Evolutionary conservation across 2,888 invertebrate genomes (phyloP).

Genomic region (Euclidia mi): DNA sequence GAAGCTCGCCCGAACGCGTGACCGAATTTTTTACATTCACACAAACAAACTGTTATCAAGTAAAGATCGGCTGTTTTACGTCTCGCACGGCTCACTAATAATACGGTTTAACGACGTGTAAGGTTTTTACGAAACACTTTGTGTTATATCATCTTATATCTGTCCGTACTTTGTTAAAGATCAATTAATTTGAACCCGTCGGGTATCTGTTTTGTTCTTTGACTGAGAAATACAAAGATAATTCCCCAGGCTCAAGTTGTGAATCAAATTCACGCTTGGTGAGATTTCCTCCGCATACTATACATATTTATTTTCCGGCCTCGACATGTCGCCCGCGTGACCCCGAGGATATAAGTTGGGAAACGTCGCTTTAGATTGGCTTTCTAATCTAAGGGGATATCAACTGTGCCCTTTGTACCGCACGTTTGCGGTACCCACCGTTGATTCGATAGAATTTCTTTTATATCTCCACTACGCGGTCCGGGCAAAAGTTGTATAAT

Average conservation of each 20-base stretch:
- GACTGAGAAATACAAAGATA: constrained; percentile 24
- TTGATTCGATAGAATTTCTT: constrained; percentile 56
- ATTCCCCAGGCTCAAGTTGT: constrained; percentile 18
- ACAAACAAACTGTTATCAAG: constrained; percentile 55
- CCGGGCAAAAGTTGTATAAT: no score
- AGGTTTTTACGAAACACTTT: constrained; percentile 52
- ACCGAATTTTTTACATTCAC: constrained; percentile 51
- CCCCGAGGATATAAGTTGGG: constrained; percentile 56
- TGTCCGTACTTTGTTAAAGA: constrained; percentile 47
- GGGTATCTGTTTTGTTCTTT: constrained; percentile 15
- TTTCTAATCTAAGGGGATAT: constrained; percentile 67
- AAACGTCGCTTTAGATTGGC: constrained; percentile 62
- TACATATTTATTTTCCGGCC: constrained; percentile 52
- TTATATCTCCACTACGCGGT: constrained; percentile 45
- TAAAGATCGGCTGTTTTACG: constrained; percentile 56
- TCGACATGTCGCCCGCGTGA: constrained; percentile 47
- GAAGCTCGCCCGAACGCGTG: constrained; percentile 40
- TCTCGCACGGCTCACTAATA: constrained; percentile 57
- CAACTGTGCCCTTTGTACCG: constrained; percentile 57
- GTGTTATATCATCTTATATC: constrained; percentile 38
- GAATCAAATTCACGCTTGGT: constrained; percentile 30
- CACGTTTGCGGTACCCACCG: constrained; percentile 54
- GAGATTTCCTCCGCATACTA: constrained; percentile 47
- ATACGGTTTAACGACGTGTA: constrained; percentile 54
- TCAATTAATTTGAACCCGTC: constrained; percentile 23